Evolutionary conservation across 2,113 vertebrate genomes (phyloP).

Genomic region (Rhea pennata): DNA sequence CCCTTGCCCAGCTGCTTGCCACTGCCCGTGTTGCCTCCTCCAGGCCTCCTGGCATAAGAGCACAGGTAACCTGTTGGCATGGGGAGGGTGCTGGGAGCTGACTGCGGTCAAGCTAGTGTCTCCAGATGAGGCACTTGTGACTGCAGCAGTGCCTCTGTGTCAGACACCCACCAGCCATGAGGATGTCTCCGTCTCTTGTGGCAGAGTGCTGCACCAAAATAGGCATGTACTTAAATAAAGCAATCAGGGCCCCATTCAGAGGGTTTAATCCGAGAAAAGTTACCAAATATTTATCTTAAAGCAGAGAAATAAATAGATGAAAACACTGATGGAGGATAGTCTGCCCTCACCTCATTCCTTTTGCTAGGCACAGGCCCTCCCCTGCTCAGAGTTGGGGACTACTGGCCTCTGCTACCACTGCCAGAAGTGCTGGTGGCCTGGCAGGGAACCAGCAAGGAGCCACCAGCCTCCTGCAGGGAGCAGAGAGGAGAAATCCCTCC

Average conservation of each 20-base stretch:
- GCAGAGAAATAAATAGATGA: slow-evolving; percentile 18
- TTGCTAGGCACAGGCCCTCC: background rate
- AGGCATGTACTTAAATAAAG: background rate
- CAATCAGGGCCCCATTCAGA: background rate
- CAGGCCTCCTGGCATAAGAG: background rate
- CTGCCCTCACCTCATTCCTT: background rate
- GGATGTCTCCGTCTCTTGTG: background rate
- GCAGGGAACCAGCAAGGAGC: background rate
- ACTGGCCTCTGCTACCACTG: background rate
- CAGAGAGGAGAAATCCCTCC: background rate
- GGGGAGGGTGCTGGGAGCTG: background rate
- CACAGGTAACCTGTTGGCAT: background rate
- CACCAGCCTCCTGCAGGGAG: background rate
- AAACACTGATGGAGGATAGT: background rate
- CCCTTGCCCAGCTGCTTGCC: background rate
- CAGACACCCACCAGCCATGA: background rate
- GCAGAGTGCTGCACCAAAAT: background rate
- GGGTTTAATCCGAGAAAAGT: slow-evolving; percentile 2
- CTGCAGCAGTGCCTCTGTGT: fast-evolving
- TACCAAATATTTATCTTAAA: slow-evolving; percentile 55
- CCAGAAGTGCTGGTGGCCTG: background rate
- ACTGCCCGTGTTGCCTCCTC: background rate
- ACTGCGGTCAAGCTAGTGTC: fast-evolving
- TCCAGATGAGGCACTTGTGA: background rate
- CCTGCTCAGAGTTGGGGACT: background rate